Base-by-base conservation (phyloP, 2,797 vertebrate species). In the Apogon hyalosoma region DNA sequence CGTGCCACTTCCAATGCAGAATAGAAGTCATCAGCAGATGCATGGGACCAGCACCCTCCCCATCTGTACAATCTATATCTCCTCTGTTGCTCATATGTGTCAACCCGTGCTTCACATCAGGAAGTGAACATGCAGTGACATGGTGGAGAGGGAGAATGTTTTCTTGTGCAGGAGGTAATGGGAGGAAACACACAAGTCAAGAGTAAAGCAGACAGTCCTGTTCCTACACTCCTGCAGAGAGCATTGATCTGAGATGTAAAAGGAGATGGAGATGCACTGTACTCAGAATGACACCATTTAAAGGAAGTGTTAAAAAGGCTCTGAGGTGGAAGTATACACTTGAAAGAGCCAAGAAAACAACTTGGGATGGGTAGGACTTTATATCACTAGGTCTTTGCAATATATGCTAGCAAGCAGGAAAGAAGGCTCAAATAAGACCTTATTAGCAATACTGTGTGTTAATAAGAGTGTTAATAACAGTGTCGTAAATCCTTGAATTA, bases 1-100 rank as follows among this genome's bases (percentile, higher is more conserved):
- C 67, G 77, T 77, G 86, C 83, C 88, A 88, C 80, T 89, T 88
- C 73, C 77, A 86, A 85, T 89, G 87, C 82, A 72, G 81, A 87
- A 58, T 55, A 79, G 86, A 84, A 87, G 69, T 77, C 78, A 84
- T 84, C 87, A 84, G 69, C 60, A 63, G 54, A 24, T 36, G 54
- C 74, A 68, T 52, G 54, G 60, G 62, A 63, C 53, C 18, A 16
- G 1, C 42, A 31, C 50, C 18, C 64, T 49, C 63, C 52, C 52
- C 14, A 36, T 48, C 48, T 19, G 19, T 47, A 64, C 60, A 53
- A 51, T 73, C 64, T 50, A 60, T 69, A 80, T 69, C 63, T 79
- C 42, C 46, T 85, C 74, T 82, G 76, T 73, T 79, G 75, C 81
- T 87, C 82, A 72, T 87, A 84, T 86, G 77, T 80, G 84, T 88